Conservation (phyloP, 2,888 invertebrate genomes). For the Catotricha subobsoleta region DNA sequence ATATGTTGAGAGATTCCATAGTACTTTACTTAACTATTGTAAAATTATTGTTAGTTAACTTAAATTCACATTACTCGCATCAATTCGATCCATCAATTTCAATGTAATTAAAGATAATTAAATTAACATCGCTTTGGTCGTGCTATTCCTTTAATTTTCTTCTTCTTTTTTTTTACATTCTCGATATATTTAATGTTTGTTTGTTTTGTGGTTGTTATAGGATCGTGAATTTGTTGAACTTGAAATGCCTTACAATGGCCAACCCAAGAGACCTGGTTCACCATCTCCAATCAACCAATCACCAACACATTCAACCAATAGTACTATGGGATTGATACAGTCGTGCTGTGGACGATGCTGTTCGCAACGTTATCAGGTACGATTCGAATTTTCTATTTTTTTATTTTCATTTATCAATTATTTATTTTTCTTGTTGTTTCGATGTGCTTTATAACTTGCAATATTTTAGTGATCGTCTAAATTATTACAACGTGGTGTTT, state of each 20-base stretch:
- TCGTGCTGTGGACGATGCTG: slow-evolving; percentile 73
- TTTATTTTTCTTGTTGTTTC: neutral
- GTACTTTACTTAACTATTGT: no score
- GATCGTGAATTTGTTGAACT: slow-evolving; percentile 94
- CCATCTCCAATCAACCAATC: slow-evolving; percentile 76
- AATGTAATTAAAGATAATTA: no score
- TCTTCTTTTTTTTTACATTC: slow-evolving; percentile 6
- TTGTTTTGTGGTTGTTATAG: slow-evolving; percentile 31
- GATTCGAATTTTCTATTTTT: neutral
- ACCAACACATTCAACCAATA: slow-evolving; percentile 68
- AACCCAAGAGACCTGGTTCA: slow-evolving; percentile 78
- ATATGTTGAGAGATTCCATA: no score
- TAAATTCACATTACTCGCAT: no score
- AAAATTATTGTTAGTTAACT: no score
- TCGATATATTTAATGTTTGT: no score
- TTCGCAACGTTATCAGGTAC: slow-evolving; percentile 79
- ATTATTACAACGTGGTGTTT: no score
- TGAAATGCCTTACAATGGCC: slow-evolving; percentile 87
- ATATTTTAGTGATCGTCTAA: neutral
- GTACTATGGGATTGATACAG: slow-evolving; percentile 48
- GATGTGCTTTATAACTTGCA: neutral
- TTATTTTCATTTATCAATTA: neutral
- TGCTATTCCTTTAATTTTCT: neutral
- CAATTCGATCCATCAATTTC: no score
- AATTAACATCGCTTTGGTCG: no score